Evolutionary conservation across 2,113 vertebrate species (phyloP).

Genomic region (Columba janthina): DNA sequence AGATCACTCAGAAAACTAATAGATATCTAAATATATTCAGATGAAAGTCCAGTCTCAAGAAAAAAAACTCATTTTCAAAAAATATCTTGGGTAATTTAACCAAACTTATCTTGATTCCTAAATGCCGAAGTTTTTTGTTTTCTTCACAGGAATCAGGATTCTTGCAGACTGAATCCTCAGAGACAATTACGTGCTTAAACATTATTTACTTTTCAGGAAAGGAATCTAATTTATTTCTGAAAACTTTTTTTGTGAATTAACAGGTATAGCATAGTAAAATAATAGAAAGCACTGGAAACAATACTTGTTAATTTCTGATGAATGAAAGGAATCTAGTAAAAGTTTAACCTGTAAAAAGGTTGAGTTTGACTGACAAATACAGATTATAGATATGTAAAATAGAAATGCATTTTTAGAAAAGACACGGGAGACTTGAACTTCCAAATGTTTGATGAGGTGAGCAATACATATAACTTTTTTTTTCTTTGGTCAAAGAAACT

Average conservation of each 20-base stretch:
- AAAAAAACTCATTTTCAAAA: background rate
- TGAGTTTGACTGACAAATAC: background rate
- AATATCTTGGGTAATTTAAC: background rate
- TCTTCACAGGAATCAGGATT: background rate
- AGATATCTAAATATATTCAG: background rate
- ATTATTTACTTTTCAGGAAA: background rate
- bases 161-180: background rate
- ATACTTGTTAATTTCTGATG: background rate
- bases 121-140: background rate
- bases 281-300: background rate
- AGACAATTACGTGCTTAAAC: background rate
- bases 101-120: background rate
- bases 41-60: background rate
- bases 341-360: background rate
- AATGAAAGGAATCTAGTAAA: background rate
- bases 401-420: background rate
- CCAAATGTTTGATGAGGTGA: background rate
- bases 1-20: background rate
- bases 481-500: background rate
- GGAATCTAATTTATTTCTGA: background rate
- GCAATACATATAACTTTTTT: rapidly evolving
- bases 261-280: background rate
- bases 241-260: background rate
- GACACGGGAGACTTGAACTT: no score
- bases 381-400: background rate